A percentile compares a stretch with the other conserved stretches of the same genome.
Conservation (phyloP, 2,888 invertebrate species). For the Heliconius cydno region DNA sequence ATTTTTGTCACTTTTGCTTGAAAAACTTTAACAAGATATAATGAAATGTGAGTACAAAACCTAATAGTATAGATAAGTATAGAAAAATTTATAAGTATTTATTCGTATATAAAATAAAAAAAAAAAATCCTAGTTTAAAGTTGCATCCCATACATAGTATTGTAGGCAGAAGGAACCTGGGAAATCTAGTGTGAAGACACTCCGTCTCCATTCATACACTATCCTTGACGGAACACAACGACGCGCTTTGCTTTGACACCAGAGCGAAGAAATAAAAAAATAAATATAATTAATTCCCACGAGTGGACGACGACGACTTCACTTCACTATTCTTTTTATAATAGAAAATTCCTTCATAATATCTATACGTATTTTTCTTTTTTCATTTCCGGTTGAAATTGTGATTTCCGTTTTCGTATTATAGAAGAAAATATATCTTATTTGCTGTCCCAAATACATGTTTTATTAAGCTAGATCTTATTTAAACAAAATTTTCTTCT, state of each 20-base stretch:
- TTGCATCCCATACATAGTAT: background rate
- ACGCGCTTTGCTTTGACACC: background rate
- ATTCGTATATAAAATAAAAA: no score
- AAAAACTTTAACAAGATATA: no score
- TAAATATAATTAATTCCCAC: background rate
- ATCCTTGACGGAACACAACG: background rate
- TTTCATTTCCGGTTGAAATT: background rate
- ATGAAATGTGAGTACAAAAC: background rate
- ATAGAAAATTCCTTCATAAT: background rate
- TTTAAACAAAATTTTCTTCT: background rate
- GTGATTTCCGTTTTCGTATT: constrained; percentile 15
- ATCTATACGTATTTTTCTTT: background rate
- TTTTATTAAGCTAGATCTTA: background rate
- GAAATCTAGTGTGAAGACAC: background rate
- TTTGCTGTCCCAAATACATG: background rate
- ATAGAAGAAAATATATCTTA: background rate
- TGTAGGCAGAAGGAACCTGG: background rate
- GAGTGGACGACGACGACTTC: background rate
- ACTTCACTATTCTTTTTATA: background rate
- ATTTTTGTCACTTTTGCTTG: no score
- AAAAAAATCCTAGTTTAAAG: background rate
- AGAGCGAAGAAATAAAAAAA: background rate
- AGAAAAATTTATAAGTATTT: background rate
- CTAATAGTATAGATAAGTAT: background rate
- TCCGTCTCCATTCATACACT: no score